Evolutionary conservation across 2,113 vertebrate species (phyloP), one percentile per base, ranked within the genome.

Genomic region (Coptodon rendalli): DNA sequence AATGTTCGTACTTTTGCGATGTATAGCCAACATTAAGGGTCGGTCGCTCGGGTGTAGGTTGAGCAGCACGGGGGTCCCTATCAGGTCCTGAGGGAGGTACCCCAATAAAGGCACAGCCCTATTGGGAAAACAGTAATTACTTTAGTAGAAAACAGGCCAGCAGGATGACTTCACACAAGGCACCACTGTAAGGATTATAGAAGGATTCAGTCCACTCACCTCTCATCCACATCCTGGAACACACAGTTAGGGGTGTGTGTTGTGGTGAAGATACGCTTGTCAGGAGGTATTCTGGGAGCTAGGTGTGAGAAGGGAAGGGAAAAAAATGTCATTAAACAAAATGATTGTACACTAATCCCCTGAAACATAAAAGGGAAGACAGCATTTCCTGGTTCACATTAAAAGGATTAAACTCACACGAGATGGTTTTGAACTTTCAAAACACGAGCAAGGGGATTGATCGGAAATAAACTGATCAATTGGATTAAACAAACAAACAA

Each of bases 231-330:
- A 80, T 98, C 98, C 96, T 99, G 98, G 94, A 99, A 99, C 89
- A 99, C 95, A 92, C 98, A 99, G 92, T 97, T 98, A 0, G 98
- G 98, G 0, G 98, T 98, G 89, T 99, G 99, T 1, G 98, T 99
- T 6, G 99, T 99, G 9, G 99, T 99, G 91, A 99, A 99, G 85
- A 99, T 98, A 40, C 98, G 97, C 94, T 99, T 99, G 94, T 99
- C 98, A 6, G 97, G 90, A 79, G 98, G 99, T 92, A 99, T 99
- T 93, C 98, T 97, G 81, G 98, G 98, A 40, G 98, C 98, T 99
- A 90, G 73, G 84, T 89, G 24, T 31, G 43, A 87, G 13, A 83
- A 19, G 83, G 27, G 27, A 52, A n/a, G 27, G 40, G 43, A 92
- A 87, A 53, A 14, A 50, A 19, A 17, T 66, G 43, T 45, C n/a